Conservation (phyloP, 2,888 invertebrate genomes). For the Xylota sylvarum region DNA sequence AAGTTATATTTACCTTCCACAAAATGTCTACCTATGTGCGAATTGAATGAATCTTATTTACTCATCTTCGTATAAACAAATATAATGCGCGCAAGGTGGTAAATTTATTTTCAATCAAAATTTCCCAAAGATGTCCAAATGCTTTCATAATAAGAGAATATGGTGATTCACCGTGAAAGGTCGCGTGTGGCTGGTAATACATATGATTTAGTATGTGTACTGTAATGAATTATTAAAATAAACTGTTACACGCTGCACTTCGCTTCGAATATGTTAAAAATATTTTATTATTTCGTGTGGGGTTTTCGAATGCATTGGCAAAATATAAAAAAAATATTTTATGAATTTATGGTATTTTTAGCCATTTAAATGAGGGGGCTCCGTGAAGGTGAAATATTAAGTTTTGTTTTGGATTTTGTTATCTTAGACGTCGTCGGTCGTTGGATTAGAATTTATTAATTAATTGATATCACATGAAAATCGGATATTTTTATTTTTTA, state of each 20-base stretch:
- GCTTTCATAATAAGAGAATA: neutral
- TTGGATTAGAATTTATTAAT: neutral
- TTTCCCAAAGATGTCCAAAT: neutral
- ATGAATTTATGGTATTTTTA: neutral
- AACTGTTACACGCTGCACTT: constrained; percentile 1
- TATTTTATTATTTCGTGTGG: neutral
- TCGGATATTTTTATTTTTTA: neutral
- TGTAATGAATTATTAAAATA: constrained; percentile 9
- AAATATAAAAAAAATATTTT: neutral
- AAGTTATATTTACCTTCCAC: constrained; percentile 22
- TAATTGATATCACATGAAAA: neutral
- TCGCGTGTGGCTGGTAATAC: constrained; percentile 3
- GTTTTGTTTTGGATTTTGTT: constrained; percentile 4
- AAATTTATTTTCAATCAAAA: constrained; percentile 30
- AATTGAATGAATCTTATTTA: constrained; percentile 23
- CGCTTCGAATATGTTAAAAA: constrained; percentile 1
- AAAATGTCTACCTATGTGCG: constrained; percentile 3
- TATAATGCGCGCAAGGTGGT: constrained; percentile 27
- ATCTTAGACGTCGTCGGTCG: neutral
- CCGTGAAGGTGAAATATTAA: neutral
- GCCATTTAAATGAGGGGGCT: neutral
- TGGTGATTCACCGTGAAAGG: constrained; percentile 34
- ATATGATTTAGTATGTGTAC: constrained; percentile 8
- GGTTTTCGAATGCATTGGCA: neutral
- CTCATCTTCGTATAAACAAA: neutral